Percentiles rank a stretch among this genome's conserved stretches.
Conservation (phyloP, 2,113 vertebrate species). For the Sceloporus tristichus region DNA sequence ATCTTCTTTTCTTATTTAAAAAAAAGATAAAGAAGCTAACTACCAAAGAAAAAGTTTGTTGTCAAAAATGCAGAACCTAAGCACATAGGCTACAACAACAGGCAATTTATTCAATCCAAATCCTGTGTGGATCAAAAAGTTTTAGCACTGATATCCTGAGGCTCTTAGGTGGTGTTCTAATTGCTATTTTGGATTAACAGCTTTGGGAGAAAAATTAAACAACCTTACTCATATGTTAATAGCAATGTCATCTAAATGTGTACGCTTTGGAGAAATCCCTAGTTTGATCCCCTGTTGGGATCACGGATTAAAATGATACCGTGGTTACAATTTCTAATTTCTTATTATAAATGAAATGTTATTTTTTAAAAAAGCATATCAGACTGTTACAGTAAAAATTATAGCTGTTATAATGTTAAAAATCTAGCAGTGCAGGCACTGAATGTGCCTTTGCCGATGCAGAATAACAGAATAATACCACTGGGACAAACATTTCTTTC, state of each 20-base stretch:
- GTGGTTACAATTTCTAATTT: background rate
- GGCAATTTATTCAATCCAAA: background rate
- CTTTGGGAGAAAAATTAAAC: background rate
- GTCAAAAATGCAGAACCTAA: background rate
- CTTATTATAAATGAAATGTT: conserved; percentile 26
- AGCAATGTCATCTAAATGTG: background rate
- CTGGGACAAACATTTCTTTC: conserved; percentile 3
- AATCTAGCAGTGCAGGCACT: background rate
- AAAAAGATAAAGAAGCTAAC: background rate
- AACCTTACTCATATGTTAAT: background rate
- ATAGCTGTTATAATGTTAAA: conserved; percentile 13
- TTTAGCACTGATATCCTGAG: conserved; percentile 2
- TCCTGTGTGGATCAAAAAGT: background rate
- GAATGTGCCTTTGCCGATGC: background rate
- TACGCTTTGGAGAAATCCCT: background rate
- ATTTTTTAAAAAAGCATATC: background rate
- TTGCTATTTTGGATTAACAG: conserved; percentile 2
- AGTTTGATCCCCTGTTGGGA: background rate
- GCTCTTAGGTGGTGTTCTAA: background rate
- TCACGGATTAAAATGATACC: conserved; percentile 7
- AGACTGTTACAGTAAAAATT: conserved; percentile 23
- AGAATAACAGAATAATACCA: conserved; percentile 22
- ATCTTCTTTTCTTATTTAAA: too few species aligned
- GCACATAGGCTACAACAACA: background rate
- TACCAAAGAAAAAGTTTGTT: background rate